Percentiles rank a stretch among this genome's conserved stretches.
phyloP scores from a whole-genome alignment of 2,888 invertebrate genomes.

The Phengaris arion region DNA sequence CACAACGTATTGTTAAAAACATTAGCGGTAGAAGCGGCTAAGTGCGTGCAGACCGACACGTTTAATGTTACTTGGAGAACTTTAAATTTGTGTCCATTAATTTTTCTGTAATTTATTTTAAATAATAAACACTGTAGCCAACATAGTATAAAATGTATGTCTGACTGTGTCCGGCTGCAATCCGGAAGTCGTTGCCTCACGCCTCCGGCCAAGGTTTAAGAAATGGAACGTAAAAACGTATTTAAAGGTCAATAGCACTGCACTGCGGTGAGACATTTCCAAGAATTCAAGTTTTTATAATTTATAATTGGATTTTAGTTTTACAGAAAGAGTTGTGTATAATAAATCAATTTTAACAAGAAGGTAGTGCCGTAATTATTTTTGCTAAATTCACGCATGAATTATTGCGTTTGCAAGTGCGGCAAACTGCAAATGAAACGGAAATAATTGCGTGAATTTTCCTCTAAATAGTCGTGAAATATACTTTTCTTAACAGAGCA shows the following conservation, averaged over 20 bases:
- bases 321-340: not conserved
- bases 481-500: too few species aligned
- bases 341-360: not conserved
- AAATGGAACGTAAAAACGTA: constrained; percentile 59
- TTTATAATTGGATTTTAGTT: not conserved
- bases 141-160: not conserved
- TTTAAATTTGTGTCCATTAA: too few species aligned
- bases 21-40: not conserved
- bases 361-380: not conserved
- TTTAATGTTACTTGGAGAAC: too few species aligned
- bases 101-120: too few species aligned
- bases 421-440: too few species aligned
- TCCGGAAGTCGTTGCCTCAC: constrained; percentile 56
- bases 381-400: too few species aligned
- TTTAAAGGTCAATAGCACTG: constrained; percentile 19
- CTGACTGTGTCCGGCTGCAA: constrained; percentile 49
- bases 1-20: not conserved
- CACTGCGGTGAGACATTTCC: not conserved
- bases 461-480: too few species aligned
- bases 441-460: too few species aligned
- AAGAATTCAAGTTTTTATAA: constrained; percentile 11
- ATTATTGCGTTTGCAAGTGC: too few species aligned
- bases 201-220: constrained; percentile 61
- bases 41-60: too few species aligned
- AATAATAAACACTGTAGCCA: not conserved